phyloP scores from a whole-genome alignment of 2,888 invertebrate genomes.

The Cheilosia pagana region DNA sequence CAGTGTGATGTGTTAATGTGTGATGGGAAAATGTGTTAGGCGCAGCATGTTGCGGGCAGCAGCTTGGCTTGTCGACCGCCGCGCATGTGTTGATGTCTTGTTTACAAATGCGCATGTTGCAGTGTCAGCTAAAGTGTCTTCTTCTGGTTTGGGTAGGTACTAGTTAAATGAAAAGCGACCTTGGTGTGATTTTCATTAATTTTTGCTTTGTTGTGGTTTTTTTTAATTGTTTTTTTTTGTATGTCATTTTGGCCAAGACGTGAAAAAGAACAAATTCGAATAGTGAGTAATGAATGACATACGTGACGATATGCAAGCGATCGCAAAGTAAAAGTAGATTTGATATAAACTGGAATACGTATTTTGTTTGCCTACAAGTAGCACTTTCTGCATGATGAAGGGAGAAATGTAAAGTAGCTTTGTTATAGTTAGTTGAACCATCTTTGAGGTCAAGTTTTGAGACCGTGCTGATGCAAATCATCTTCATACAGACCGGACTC shows the following conservation, averaged over 20 bases:
- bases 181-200: slow-evolving; percentile 40
- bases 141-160: slow-evolving; percentile 10
- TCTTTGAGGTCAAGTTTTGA: too few species aligned
- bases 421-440: too few species aligned
- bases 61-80: not conserved
- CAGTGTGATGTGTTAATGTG: slow-evolving; percentile 3
- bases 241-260: slow-evolving; percentile 16
- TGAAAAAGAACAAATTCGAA: slow-evolving; percentile 26
- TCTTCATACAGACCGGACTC: too few species aligned
- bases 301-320: slow-evolving; percentile 42
- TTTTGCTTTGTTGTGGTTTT: slow-evolving; percentile 14
- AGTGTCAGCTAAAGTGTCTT: slow-evolving; percentile 35
- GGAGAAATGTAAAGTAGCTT: too few species aligned
- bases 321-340: not conserved
- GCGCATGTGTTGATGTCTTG: slow-evolving; percentile 18
- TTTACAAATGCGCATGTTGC: slow-evolving; percentile 41
- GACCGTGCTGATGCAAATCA: too few species aligned
- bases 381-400: too few species aligned
- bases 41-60: slow-evolving; percentile 58
- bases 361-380: too few species aligned
- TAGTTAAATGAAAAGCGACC: slow-evolving; percentile 37
- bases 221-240: not conserved
- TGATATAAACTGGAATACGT: not conserved
- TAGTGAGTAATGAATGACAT: slow-evolving; percentile 22
- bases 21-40: not conserved